Conservation (phyloP, 1,140 invertebrate genomes). For the Zaprionus ghesquierei region DNA sequence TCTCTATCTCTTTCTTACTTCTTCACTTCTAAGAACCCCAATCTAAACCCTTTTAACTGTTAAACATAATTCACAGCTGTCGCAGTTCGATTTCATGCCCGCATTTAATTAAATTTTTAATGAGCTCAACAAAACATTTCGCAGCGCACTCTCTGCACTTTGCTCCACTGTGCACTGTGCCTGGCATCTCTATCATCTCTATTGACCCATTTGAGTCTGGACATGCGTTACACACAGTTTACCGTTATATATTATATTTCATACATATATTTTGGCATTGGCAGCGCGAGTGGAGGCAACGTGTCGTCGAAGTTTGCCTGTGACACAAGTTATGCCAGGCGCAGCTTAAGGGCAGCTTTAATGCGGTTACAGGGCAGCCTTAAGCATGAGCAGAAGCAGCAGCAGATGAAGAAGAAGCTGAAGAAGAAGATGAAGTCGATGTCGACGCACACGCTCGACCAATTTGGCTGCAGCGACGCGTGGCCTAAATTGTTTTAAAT, state of each 20-base stretch:
- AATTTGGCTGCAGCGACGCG: conserved; percentile 56
- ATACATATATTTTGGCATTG: conserved; percentile 1
- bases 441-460: conserved; percentile 16
- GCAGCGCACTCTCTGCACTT: background rate
- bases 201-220: background rate
- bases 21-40: background rate
- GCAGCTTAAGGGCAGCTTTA: conserved; percentile 13
- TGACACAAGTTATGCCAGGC: conserved; percentile 38
- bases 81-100: background rate
- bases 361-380: conserved; percentile 7
- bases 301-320: conserved; percentile 31
- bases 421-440: background rate
- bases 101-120: background rate
- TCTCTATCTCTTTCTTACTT: background rate
- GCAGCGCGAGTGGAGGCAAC: conserved; percentile 9
- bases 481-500: conserved; percentile 79
- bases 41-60: background rate
- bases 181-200: background rate
- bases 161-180: background rate
- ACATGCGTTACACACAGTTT: background rate
- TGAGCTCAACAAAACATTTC: too few species aligned
- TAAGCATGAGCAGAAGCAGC: background rate
- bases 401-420: background rate
- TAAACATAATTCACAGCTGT: background rate
- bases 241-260: background rate